Conservation (phyloP, 2,113 vertebrate genomes). For the Catagonus wagneri region DNA sequence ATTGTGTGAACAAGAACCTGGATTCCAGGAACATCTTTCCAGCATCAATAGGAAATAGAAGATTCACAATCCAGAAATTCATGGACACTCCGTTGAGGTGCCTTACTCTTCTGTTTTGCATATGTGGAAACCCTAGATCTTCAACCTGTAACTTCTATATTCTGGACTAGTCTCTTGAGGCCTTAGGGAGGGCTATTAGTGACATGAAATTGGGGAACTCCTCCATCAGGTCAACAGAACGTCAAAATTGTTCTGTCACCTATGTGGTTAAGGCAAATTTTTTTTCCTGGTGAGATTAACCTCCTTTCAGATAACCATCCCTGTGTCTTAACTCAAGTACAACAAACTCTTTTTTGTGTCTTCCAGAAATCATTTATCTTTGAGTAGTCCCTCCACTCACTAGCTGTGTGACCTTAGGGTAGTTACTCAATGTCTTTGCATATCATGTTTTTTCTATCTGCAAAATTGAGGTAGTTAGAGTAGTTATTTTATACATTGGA, state of each 20-base stretch:
- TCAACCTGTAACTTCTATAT: not conserved
- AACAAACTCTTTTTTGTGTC: not conserved
- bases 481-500: not conserved
- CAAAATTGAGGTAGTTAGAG: not conserved
- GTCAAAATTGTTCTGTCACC: not conserved
- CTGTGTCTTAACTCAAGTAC: not conserved
- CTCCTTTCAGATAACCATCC: conserved; percentile 16
- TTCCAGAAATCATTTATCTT: conserved; percentile 58
- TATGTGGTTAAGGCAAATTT: not conserved
- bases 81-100: not conserved
- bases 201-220: not conserved
- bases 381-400: not conserved
- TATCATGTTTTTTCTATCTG: not conserved
- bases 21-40: no score
- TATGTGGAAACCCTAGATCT: not conserved
- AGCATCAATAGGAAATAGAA: not conserved
- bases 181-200: not conserved
- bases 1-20: no score
- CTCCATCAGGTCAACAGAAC: not conserved
- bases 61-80: not conserved
- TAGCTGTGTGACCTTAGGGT: not conserved
- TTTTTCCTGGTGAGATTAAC: not conserved
- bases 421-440: not conserved
- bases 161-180: not conserved
- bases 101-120: not conserved